phyloP scores from a whole-genome alignment of 2,888 invertebrate species.

The Galerucella nymphaeae region DNA sequence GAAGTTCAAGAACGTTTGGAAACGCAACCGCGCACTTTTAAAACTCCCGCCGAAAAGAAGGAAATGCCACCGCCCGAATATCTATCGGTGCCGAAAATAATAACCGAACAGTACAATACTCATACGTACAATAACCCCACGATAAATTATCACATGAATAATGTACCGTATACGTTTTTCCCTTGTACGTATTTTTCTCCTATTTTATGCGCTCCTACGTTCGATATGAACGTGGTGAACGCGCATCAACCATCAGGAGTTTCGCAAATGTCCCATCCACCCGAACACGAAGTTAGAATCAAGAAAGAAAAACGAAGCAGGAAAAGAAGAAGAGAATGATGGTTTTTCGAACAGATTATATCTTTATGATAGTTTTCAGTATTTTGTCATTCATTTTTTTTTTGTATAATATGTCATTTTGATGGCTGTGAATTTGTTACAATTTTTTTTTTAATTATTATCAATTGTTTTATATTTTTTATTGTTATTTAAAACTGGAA shows the following conservation, averaged over 20 bases:
- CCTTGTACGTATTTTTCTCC: conserved; percentile 44
- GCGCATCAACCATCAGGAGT: conserved; percentile 18
- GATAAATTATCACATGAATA: conserved; percentile 59
- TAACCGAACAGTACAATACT: conserved; percentile 58
- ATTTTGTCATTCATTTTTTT: conserved; percentile 1
- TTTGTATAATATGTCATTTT: background rate
- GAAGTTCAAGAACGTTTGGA: conserved; percentile 56
- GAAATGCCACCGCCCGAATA: conserved; percentile 57
- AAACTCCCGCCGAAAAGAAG: conserved; percentile 61
- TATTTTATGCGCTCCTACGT: conserved; percentile 39
- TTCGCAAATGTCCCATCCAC: conserved; percentile 15
- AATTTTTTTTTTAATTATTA: conserved; percentile 3
- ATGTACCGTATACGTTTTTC: conserved; percentile 43
- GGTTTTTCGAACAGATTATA: background rate
- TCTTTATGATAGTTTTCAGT: conserved; percentile 5
- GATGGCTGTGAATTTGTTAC: conserved; percentile 21
- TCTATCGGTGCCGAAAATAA: conserved; percentile 41
- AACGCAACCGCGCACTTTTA: conserved; percentile 52
- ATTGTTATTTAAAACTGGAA: conserved; percentile 12
- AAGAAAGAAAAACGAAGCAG: conserved; percentile 39
- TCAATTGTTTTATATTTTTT: conserved; percentile 5
- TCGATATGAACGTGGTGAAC: conserved; percentile 42
- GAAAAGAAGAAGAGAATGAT: conserved; percentile 35
- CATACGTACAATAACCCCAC: conserved; percentile 60
- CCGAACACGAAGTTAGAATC: conserved; percentile 22